phyloP scores from a whole-genome alignment of 2,113 vertebrate genomes.

The Rhinolophus ferrumequinum region DNA sequence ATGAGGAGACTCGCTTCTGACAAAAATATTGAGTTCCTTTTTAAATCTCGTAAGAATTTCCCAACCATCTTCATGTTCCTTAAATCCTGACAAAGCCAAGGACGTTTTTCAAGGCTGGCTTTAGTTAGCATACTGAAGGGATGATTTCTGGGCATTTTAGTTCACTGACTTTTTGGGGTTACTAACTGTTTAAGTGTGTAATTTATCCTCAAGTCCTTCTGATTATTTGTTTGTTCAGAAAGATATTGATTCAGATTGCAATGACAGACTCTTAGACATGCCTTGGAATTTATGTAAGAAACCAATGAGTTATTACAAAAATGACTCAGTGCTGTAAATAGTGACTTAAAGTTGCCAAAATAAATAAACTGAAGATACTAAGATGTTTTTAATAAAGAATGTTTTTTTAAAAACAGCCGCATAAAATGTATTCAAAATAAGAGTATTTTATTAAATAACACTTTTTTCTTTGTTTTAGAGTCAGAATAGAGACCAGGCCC shows the following conservation, averaged over 20 bases:
- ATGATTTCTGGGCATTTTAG: conserved; percentile 31
- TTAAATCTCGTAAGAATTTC: conserved; percentile 19
- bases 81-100: conserved; percentile 34
- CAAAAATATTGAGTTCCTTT: conserved; percentile 20
- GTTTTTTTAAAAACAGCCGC: neutral
- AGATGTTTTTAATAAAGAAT: conserved; percentile 47
- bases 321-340: neutral
- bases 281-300: conserved; percentile 33
- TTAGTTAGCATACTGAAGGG: neutral
- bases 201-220: conserved; percentile 42
- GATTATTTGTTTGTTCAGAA: conserved; percentile 13
- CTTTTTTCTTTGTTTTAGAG: neutral
- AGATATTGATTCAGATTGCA: neutral
- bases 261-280: neutral
- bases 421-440: conserved; percentile 3
- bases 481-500: conserved; percentile 39
- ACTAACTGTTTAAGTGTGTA: conserved; percentile 21
- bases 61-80: conserved; percentile 14
- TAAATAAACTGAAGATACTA: conserved; percentile 41
- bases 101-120: conserved; percentile 27
- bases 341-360: conserved; percentile 31
- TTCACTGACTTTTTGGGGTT: neutral
- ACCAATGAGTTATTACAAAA: conserved; percentile 48
- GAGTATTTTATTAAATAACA: conserved; percentile 22
- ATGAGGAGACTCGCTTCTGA: conserved; percentile 51